Conservation (phyloP, 2,888 invertebrate genomes). For the Andrena dorsata region DNA sequence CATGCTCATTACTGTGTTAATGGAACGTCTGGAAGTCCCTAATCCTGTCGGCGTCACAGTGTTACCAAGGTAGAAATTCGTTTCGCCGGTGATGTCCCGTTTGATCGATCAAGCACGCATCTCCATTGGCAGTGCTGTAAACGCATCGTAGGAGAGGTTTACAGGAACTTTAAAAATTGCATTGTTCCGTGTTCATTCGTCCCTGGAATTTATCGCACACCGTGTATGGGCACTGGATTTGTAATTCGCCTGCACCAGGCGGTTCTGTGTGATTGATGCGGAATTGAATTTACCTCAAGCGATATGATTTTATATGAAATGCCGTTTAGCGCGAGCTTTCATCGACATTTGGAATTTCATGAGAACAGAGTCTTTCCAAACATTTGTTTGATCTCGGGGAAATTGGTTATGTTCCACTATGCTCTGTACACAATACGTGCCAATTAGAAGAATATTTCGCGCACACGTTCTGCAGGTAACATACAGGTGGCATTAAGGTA, state of each 20-base stretch:
- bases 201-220: background rate
- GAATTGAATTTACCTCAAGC: background rate
- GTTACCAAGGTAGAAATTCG: background rate
- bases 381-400: background rate
- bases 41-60: background rate
- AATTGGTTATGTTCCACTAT: no score
- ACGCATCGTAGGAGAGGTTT: background rate
- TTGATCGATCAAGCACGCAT: conserved; percentile 6
- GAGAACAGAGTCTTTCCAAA: background rate
- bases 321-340: no score
- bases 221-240: background rate
- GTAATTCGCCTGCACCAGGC: background rate
- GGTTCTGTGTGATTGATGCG: background rate
- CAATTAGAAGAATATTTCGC: no score
- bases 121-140: background rate
- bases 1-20: conserved; percentile 6
- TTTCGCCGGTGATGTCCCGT: background rate
- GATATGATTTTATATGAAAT: background rate
- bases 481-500: no score
- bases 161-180: background rate
- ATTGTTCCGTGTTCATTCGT: background rate
- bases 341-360: background rate
- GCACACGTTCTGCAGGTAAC: no score
- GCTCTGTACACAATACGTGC: no score
- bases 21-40: background rate